These are phyloP conservation scores for Drosophila santomea DNA, from an alignment of 1,140 invertebrate genomes.

Conservation along the genomic window DNA sequence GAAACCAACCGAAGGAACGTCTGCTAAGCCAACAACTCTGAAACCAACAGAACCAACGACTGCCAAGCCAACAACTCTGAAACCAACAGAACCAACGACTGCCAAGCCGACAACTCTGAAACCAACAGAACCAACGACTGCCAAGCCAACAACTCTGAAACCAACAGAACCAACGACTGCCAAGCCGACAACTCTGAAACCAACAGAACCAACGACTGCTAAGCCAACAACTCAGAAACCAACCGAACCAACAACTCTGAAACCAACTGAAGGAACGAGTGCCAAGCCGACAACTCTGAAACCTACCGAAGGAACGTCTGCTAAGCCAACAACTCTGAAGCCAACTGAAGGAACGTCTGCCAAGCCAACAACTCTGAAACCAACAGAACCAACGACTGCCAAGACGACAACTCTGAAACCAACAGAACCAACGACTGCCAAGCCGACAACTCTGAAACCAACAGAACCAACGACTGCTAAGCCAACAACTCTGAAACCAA, in stretches of 20 bases:
- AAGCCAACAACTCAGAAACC: slow-evolving; percentile 4
- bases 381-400: not conserved
- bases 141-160: not conserved
- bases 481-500: not conserved
- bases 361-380: not conserved
- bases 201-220: not conserved
- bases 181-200: not conserved
- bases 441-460: slow-evolving; percentile 2
- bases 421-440: not conserved
- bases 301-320: not conserved
- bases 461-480: not conserved
- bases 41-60: not conserved
- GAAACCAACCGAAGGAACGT: not conserved
- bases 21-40: not conserved
- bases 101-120: slow-evolving; percentile 1
- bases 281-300: not conserved
- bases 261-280: not conserved
- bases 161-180: not conserved
- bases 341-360: not conserved
- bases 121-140: not conserved
- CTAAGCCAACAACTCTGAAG: not conserved
- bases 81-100: not conserved
- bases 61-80: not conserved
- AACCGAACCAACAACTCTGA: slow-evolving; percentile 3
- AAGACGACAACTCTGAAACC: not conserved